Conservation (phyloP, 35 echinoderm and acorn worm genomes). For the Diadema setosum region DNA sequence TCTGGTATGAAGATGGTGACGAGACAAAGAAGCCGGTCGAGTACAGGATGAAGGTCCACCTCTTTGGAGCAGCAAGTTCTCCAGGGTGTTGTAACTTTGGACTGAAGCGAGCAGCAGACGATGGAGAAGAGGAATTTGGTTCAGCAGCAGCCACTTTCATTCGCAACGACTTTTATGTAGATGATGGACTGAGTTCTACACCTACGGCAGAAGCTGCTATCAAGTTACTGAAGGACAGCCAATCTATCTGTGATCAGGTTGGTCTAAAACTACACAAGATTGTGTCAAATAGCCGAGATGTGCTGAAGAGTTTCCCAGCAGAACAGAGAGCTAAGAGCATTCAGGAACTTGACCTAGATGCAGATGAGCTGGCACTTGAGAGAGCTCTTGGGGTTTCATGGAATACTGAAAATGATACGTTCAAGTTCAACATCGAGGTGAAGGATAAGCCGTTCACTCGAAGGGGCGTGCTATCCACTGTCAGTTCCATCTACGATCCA, state of each 20-base stretch:
- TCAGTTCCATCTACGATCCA: constrained; percentile 53
- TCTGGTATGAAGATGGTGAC: constrained; percentile 54
- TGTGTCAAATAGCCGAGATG: background rate
- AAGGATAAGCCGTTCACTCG: constrained; percentile 34
- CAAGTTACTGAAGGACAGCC: background rate
- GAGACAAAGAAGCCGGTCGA: background rate
- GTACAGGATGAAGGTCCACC: constrained; percentile 54
- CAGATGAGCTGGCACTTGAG: background rate
- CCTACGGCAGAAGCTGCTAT: background rate
- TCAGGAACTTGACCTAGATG: constrained; percentile 11
- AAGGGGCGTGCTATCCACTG: constrained; percentile 22
- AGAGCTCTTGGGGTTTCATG: constrained; percentile 10
- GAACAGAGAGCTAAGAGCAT: constrained; percentile 20
- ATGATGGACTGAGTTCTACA: background rate
- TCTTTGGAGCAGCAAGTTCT: constrained; percentile 34
- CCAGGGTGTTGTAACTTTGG: constrained; percentile 57
- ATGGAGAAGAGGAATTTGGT: background rate
- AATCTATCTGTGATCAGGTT: constrained; percentile 4
- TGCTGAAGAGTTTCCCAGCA: background rate
- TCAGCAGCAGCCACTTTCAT: background rate
- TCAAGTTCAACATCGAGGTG: background rate
- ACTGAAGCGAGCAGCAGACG: constrained; percentile 2
- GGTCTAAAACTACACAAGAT: constrained; percentile 31
- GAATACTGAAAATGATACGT: constrained; percentile 27
- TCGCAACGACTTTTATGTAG: background rate